A percentile compares a stretch with the other conserved stretches of the same genome.
Evolutionary conservation across 23 tunicate genomes (phyloP).

Genomic region (Ascidia mentula): DNA sequence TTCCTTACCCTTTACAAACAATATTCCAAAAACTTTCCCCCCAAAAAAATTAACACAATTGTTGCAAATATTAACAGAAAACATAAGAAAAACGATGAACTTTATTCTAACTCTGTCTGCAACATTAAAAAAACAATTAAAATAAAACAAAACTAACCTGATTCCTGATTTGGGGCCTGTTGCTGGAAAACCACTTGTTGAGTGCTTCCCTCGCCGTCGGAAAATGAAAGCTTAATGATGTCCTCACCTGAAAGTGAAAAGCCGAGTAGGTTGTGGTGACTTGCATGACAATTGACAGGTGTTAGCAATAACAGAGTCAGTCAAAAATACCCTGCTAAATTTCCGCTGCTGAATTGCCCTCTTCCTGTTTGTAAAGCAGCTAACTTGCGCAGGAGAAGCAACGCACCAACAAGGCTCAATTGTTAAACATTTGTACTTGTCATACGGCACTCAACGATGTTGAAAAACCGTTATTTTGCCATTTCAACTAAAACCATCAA

Average conservation of each 20-base stretch:
- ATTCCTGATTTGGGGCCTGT: conserved; percentile 4
- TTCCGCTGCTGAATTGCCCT: conserved; percentile 6
- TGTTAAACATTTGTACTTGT: no score
- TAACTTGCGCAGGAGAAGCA: neutral
- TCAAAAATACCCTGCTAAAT: neutral
- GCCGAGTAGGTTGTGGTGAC: neutral
- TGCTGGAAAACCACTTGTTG: conserved; percentile 50
- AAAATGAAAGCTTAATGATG: conserved; percentile 52
- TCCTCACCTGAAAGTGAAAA: conserved; percentile 59
- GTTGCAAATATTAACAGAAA: no score
- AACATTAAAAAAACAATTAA: neutral
- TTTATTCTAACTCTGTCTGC: no score
- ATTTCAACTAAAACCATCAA: no score
- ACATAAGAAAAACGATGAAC: no score
- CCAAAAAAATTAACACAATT: no score
- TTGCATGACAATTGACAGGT: conserved; percentile 8
- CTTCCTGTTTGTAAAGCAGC: conserved; percentile 9
- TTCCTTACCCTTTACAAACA: no score
- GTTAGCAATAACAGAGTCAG: neutral
- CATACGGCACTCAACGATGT: no score
- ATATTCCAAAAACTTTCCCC: no score
- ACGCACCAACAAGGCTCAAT: no score
- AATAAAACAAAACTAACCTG: neutral
- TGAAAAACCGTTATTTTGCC: no score
- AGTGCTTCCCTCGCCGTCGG: conserved; percentile 38